Evolutionary conservation across 2,888 invertebrate species (phyloP), one percentile per base, ranked within the genome.

Genomic region (Sinopyrophorus schimmeli): DNA sequence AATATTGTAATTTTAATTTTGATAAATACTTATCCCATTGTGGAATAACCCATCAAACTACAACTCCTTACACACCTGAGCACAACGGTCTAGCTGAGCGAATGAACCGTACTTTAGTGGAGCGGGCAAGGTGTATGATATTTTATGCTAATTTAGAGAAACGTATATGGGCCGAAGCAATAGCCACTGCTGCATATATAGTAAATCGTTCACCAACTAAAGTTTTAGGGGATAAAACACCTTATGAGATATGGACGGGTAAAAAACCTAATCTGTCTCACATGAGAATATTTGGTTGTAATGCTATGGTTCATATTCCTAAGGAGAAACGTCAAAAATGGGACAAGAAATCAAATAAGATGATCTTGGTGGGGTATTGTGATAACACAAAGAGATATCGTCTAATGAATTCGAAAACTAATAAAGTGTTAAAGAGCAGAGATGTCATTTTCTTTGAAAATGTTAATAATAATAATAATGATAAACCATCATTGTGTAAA

Each of bases 1-100:
- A 60, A 41, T 61, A 52, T 32, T 47, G 42, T 23, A 38, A 11
- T 28, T 30, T 28, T 9, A 27, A 47, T 9, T 58, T 65, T 28
- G 53, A 61, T 16, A 52, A 52, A 28, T 59, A 43, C 28, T 30
- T 61, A 9, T 23, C 23, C 15, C 27, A 49, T 3, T 39, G 55
- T 27, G 27, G 12, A n/a, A 27, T 27, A 4, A 11, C 5, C 5
- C 27, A 27, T 27, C 27, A 27, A 11, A 5, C 12, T 12, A 27
- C 27, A 27, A 9, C 4, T 6, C 10, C 27, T 12, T 7, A 11
- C 9, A 27, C 27, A 3, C 37, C 37, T 5, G 26, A 11, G 5
- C 37, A 37, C 6, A 37, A 37, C 12, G 37, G 24, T 5, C 26
- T 37, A 2, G 11, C 37, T 15, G 37, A 37, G 16, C 37, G 37